Evolutionary conservation across 2,797 vertebrate species (phyloP).

Genomic region (Acanthurus lineatus): DNA sequence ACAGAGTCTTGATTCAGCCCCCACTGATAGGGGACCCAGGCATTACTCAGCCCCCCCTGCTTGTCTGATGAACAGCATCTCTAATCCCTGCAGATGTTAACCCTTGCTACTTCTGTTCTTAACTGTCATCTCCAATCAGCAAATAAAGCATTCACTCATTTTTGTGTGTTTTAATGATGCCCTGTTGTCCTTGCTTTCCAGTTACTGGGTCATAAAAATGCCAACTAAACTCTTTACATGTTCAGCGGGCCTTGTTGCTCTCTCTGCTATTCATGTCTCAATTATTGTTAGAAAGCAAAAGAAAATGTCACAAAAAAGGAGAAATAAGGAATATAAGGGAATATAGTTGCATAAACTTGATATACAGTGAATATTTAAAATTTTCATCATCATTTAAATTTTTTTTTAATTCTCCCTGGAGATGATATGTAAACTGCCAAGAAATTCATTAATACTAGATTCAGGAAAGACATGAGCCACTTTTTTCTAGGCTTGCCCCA

Average conservation of each 20-base stretch:
- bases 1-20: conserved; percentile 72
- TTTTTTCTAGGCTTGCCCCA: not conserved
- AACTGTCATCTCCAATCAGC: conserved; percentile 25
- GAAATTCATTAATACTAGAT: conserved; percentile 9
- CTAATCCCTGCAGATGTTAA: conserved; percentile 64
- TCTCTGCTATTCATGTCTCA: not conserved
- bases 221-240: conserved; percentile 10
- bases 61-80: conserved; percentile 64
- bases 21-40: conserved; percentile 66
- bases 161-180: conserved; percentile 37
- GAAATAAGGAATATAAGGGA: not conserved
- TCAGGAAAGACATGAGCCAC: not conserved
- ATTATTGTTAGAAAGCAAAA: conserved; percentile 5
- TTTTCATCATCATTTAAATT: not conserved
- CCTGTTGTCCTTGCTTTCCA: conserved; percentile 32
- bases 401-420: not conserved
- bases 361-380: not conserved
- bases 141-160: conserved; percentile 27
- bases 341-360: not conserved
- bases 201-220: conserved; percentile 13
- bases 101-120: conserved; percentile 51
- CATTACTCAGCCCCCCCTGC: conserved; percentile 52
- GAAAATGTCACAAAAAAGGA: conserved; percentile 2
- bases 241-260: not conserved
- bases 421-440: not conserved